phyloP scores from a whole-genome alignment of 2,797 vertebrate genomes.

The Anguilla marmorata region DNA sequence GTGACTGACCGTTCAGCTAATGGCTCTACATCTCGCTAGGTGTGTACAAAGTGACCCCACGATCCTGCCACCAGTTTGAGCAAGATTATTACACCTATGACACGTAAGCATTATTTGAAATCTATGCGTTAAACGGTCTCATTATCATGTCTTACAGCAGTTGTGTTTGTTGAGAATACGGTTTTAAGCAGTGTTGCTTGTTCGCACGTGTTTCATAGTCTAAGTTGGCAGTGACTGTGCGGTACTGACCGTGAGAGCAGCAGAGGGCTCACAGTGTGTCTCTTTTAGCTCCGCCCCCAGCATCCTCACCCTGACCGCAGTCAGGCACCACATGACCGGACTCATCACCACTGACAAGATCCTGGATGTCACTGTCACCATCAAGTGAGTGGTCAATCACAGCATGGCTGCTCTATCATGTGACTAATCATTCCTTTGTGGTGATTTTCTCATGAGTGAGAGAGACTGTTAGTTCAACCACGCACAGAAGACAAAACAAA shows the following conservation, averaged over 20 bases:
- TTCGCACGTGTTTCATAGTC: not conserved
- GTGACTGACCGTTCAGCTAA: conserved; percentile 45
- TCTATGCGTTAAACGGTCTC: not conserved
- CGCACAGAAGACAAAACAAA: too few species aligned
- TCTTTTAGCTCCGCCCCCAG: conserved; percentile 86
- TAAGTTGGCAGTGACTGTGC: not conserved
- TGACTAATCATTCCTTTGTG: not conserved
- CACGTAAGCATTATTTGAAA: conserved; percentile 81
- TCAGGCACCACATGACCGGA: conserved; percentile 93
- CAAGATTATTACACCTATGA: conserved; percentile 96
- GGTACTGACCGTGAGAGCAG: not conserved
- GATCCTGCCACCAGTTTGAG: conserved; percentile 97
- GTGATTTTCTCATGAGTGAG: not conserved
- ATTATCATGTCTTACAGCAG: not conserved
- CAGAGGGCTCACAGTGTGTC: not conserved
- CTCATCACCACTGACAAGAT: conserved; percentile 92
- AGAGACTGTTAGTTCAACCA: not conserved
- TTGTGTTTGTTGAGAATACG: not conserved
- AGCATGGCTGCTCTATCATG: not conserved
- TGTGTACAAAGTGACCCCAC: conserved; percentile 96
- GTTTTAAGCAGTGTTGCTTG: not conserved
- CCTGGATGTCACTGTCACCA: conserved; percentile 91
- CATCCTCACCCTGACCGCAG: conserved; percentile 91
- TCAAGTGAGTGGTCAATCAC: conserved; percentile 82
- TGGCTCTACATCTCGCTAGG: conserved; percentile 68